Evolutionary conservation across 2,888 invertebrate species (phyloP).

Genomic region (Pristionchus arcanus): DNA sequence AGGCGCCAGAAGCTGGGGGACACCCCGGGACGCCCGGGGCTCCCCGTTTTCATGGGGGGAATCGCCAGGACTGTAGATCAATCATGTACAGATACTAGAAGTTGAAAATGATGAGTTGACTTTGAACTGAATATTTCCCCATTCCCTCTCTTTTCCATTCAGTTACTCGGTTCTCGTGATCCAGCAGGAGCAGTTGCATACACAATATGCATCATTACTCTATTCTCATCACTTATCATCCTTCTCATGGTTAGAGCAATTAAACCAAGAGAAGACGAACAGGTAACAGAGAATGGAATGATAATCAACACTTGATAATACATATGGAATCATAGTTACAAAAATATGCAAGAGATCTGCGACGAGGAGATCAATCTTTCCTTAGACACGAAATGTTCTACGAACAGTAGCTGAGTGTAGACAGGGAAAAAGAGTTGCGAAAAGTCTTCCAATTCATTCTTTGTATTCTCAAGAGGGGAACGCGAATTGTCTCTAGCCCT

Average conservation of each 20-base stretch:
- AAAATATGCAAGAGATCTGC: too few relatives aligned
- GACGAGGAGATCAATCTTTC: too few relatives aligned
- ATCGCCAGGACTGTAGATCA: too few relatives aligned
- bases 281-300: conserved; percentile 16
- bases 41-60: too few relatives aligned
- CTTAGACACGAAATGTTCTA: neutral
- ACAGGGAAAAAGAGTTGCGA: conserved; percentile 19
- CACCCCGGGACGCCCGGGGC: too few relatives aligned
- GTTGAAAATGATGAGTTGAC: too few relatives aligned
- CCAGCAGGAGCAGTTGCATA: conserved; percentile 59
- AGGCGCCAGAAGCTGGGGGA: too few relatives aligned
- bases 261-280: conserved; percentile 54
- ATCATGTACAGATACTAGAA: neutral
- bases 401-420: neutral
- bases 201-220: conserved; percentile 74
- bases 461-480: conserved; percentile 44
- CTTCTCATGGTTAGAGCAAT: conserved; percentile 77
- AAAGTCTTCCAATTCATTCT: conserved; percentile 12
- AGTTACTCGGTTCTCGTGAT: conserved; percentile 28
- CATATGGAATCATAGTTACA: neutral
- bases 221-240: conserved; percentile 76
- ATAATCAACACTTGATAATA: neutral
- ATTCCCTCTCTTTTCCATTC: neutral
- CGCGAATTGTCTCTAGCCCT: conserved; percentile 9
- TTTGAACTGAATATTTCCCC: too few relatives aligned